A percentile compares a stretch with the other conserved stretches of the same genome.
Conservation (phyloP, 2,888 invertebrate species). For the Agrotis puta region DNA sequence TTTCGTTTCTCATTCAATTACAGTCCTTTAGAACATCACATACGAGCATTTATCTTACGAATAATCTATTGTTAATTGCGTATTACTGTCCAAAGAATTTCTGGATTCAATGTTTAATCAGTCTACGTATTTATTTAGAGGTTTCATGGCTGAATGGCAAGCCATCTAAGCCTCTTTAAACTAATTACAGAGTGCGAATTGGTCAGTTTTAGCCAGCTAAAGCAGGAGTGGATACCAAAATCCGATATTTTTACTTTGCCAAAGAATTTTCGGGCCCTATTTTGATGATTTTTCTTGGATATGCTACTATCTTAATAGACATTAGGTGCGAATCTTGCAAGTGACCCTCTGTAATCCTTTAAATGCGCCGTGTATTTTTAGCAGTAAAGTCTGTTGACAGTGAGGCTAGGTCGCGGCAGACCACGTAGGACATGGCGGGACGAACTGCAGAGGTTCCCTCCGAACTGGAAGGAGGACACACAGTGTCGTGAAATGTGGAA, state of each 20-base stretch:
- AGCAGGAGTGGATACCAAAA: too few relatives aligned
- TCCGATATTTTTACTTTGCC: too few relatives aligned
- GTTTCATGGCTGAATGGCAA: background rate
- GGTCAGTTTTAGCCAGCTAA: slow-evolving; percentile 2
- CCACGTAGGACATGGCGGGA: too few relatives aligned
- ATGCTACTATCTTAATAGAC: background rate
- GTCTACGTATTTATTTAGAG: slow-evolving; percentile 3
- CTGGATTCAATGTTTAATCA: background rate
- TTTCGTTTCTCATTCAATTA: slow-evolving; percentile 3
- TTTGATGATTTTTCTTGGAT: background rate
- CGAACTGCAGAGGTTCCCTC: too few relatives aligned
- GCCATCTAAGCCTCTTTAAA: background rate
- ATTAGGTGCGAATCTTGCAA: background rate
- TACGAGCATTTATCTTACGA: background rate
- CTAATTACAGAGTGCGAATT: background rate
- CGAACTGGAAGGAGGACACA: too few relatives aligned
- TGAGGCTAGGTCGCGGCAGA: too few relatives aligned
- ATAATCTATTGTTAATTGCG: background rate
- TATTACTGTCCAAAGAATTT: background rate
- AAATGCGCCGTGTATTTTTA: background rate
- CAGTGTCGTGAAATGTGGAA: too few relatives aligned
- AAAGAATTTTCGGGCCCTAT: too few relatives aligned
- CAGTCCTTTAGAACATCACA: slow-evolving; percentile 1
- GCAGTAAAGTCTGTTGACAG: background rate
- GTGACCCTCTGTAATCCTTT: background rate